Evolutionary conservation across 2,888 invertebrate species (phyloP), one percentile per base, ranked within the genome.

Genomic region (Incurvaria masculella): DNA sequence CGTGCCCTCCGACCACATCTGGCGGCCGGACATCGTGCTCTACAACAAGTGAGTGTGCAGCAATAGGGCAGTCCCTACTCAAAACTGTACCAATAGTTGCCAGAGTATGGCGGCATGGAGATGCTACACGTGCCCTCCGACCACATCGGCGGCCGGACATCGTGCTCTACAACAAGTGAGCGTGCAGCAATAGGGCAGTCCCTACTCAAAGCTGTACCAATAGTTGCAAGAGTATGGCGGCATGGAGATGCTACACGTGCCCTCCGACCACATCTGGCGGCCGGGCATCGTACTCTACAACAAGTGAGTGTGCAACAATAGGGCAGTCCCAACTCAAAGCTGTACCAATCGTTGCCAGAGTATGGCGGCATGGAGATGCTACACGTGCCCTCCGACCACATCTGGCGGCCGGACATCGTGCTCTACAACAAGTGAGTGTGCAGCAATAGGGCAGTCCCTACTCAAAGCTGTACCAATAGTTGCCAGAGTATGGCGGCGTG

Each of bases 391-490:
- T 94, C 94, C 51, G 95, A 95, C 74, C 93, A 95, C 79, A 96
- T 96, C 65, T 96, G 95, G 96, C 85, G 94, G 56, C 96, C 95
- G 45, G 95, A 96, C 74, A 96, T 96, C 65, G 91, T 96, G 46
- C 85, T 96, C 55, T 95, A 95, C 76, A 95, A 95, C 79, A 91
- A 92, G 91, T 91, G 79, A 86, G 23, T 23, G 23, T 10, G 23
- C 10, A 10, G 5, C 5, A 23, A 23, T 83, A 93, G 87, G 89
- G 90, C 59, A 96, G 95, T 95, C 91, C 89, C 79, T 95, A 96
- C 79, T 94, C 95, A 82, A 95, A 95, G 70, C 80, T 96, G 55
- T 85, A 91, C 61, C 95, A 95, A 95, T 94, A 95, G 73, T 95
- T 95, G 52, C 91, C 89, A 62, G 94, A 95, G 66, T 96, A 94